phyloP scores from a whole-genome alignment of 2,888 invertebrate genomes.

The Escarpia spicata region DNA sequence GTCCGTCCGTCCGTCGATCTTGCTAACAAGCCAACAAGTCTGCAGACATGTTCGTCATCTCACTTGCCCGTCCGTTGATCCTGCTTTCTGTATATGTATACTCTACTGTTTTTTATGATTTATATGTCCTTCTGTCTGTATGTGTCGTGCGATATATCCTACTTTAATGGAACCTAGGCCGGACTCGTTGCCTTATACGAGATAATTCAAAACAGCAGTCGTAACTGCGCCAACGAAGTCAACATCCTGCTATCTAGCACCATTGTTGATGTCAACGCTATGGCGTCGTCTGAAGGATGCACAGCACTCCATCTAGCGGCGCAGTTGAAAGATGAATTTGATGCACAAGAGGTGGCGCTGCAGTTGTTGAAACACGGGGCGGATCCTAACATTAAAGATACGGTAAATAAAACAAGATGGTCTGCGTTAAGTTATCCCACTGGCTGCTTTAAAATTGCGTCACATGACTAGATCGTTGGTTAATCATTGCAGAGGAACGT shows the following conservation, averaged over 20 bases:
- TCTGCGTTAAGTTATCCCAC: neutral
- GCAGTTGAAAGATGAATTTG: neutral
- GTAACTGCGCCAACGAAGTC: neutral
- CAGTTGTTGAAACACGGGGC: neutral
- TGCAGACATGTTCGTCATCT: too few relatives aligned
- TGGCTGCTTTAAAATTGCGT: neutral
- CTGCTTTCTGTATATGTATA: neutral
- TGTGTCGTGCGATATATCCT: neutral
- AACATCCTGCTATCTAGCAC: neutral
- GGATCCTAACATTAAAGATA: neutral
- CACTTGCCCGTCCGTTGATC: neutral
- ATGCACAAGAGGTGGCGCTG: neutral
- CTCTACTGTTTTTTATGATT: neutral
- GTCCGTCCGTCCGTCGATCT: too few relatives aligned
- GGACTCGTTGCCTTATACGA: neutral
- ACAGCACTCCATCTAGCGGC: slow-evolving; percentile 6
- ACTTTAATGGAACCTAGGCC: neutral
- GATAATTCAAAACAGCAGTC: neutral
- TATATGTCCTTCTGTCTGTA: neutral
- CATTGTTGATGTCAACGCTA: neutral
- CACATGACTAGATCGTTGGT: too few relatives aligned
- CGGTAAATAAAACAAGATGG: neutral
- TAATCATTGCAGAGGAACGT: too few relatives aligned
- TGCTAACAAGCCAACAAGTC: too few relatives aligned
- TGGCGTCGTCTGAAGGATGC: neutral